Evolutionary conservation across 2,797 vertebrate species (phyloP).

Genomic region (Typhlichthys eigenmanni): DNA sequence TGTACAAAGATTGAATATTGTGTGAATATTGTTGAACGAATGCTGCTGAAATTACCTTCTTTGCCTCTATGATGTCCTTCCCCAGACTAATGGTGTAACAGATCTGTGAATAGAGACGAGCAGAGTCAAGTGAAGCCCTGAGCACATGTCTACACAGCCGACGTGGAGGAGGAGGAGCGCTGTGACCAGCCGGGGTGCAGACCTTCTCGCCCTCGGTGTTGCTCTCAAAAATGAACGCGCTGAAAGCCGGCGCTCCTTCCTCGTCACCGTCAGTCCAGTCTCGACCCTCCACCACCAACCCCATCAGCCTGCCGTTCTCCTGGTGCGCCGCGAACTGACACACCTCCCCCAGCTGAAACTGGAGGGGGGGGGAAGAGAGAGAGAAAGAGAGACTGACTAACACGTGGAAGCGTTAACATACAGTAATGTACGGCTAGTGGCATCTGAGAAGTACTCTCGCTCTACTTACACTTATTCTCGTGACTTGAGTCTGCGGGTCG

Average conservation of each 20-base stretch:
- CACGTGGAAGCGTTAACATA: not conserved
- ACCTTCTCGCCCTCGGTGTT: conserved; percentile 99
- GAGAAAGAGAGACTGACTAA: not conserved
- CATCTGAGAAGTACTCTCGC: not conserved
- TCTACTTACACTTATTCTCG: conserved; percentile 89
- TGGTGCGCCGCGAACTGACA: conserved; percentile 93
- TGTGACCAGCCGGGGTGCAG: not conserved
- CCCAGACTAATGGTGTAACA: conserved; percentile 94
- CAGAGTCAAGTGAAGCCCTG: not conserved
- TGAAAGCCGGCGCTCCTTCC: conserved; percentile 82
- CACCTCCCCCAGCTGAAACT: conserved; percentile 91
- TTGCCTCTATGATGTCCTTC: conserved; percentile 91
- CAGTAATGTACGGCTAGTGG: not conserved
- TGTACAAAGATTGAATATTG: not conserved
- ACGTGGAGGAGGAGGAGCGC: not conserved
- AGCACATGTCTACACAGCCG: not conserved
- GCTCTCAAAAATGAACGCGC: conserved; percentile 92
- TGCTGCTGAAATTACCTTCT: conserved; percentile 81
- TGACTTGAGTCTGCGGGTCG: conserved; percentile 97
- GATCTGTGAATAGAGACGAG: conserved; percentile 78
- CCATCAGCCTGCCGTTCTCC: conserved; percentile 92
- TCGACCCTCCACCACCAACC: conserved; percentile 85
- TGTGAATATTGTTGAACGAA: not conserved
- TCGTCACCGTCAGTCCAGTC: conserved; percentile 75
- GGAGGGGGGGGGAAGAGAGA: not conserved